Evolutionary conservation across 2,797 vertebrate genomes (phyloP).

Genomic region (Phataginus tricuspis): DNA sequence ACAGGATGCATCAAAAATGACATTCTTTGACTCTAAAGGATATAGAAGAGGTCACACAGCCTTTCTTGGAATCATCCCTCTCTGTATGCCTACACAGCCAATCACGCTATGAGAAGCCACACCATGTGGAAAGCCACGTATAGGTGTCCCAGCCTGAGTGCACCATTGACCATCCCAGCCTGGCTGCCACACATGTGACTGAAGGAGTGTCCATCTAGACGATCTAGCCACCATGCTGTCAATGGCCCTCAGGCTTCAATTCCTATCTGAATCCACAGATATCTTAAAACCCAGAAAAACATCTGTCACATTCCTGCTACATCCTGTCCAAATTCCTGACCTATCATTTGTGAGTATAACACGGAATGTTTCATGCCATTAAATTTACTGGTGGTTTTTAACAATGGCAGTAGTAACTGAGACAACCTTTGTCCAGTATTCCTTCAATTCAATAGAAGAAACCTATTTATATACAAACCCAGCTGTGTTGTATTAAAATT

Average conservation of each 20-base stretch:
- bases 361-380: background rate
- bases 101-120: background rate
- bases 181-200: background rate
- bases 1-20: background rate
- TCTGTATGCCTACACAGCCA: background rate
- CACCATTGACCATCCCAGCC: background rate
- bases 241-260: accelerated
- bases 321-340: background rate
- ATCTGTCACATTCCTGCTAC: accelerated
- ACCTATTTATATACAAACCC: background rate
- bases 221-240: accelerated
- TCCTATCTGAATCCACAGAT: background rate
- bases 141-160: accelerated
- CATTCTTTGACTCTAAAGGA: background rate
- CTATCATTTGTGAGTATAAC: background rate
- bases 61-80: background rate
- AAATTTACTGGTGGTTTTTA: background rate
- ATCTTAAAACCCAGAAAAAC: background rate
- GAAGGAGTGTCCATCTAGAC: background rate
- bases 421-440: background rate
- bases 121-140: accelerated
- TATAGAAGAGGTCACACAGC: background rate
- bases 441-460: background rate
- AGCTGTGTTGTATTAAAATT: background rate
- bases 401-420: too few relatives aligned